These are phyloP conservation scores for Lepus townsendii DNA, from an alignment of 2,797 vertebrate genomes.

Conservation along the genomic window DNA sequence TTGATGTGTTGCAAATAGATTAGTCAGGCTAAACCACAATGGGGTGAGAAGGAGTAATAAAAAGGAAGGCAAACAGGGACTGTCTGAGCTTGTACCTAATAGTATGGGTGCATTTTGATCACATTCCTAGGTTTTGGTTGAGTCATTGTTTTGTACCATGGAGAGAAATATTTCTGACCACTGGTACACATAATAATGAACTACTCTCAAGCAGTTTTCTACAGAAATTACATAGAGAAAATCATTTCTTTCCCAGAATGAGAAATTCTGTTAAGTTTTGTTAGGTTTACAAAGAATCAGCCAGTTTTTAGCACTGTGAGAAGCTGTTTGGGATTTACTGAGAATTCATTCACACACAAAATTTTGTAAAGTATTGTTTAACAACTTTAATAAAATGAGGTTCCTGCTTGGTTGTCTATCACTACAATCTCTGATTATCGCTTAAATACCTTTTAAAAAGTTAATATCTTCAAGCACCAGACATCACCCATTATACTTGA, in stretches of 20 bases:
- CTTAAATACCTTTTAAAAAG: neutral
- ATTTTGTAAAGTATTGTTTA: neutral
- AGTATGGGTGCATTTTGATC: neutral
- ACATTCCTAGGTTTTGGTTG: conserved; percentile 44
- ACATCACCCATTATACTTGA: neutral
- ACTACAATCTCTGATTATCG: neutral
- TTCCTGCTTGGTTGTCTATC: neutral
- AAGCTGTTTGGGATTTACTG: neutral
- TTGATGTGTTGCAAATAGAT: neutral
- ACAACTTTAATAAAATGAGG: neutral
- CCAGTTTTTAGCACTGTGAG: neutral
- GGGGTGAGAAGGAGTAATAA: neutral
- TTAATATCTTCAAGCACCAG: neutral
- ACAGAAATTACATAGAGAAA: conserved; percentile 58
- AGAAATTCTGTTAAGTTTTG: conserved; percentile 29
- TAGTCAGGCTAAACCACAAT: conserved; percentile 37
- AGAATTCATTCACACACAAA: neutral
- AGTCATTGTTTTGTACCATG: conserved; percentile 61
- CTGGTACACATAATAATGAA: neutral
- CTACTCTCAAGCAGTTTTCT: conserved; percentile 49
- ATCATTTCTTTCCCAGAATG: neutral
- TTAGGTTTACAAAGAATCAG: conserved; percentile 31
- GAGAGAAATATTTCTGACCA: conserved; percentile 45
- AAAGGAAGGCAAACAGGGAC: neutral
- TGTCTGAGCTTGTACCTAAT: neutral